Percentiles rank a stretch among this genome's conserved stretches.
phyloP scores from a whole-genome alignment of 92 coral and sea anemone genomes.

The Pocillopora meandrina region DNA sequence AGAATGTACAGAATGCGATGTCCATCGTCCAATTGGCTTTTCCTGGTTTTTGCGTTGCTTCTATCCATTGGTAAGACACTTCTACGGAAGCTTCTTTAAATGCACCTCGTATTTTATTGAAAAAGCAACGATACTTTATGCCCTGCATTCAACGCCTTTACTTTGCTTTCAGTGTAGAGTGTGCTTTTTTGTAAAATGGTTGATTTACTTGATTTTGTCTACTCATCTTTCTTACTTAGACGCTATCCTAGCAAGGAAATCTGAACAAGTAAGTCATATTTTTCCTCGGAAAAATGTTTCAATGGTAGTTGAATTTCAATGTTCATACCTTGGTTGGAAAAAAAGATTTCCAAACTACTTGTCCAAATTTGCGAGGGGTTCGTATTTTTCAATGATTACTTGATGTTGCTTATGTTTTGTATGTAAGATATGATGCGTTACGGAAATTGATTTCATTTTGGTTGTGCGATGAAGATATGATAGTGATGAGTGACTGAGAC shows the following conservation, averaged over 20 bases:
- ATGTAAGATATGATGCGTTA: too few species aligned
- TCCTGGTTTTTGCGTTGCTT: not conserved
- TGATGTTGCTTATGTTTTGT: too few species aligned
- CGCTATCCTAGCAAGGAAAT: not conserved
- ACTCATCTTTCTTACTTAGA: not conserved
- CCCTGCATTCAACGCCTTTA: too few species aligned
- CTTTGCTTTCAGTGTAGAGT: too few species aligned
- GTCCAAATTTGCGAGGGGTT: too few species aligned
- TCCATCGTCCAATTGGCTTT: not conserved
- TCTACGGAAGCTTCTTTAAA: not conserved
- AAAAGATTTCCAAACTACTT: not conserved
- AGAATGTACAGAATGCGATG: not conserved
- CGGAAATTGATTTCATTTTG: too few species aligned
- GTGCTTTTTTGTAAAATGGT: not conserved
- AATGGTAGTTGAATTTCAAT: not conserved
- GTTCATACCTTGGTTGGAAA: not conserved
- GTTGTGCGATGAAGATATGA: too few species aligned
- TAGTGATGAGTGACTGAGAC: too few species aligned
- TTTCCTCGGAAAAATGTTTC: not conserved
- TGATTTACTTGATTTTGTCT: not conserved
- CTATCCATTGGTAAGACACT: not conserved
- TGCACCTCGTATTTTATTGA: too few species aligned
- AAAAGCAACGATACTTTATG: too few species aligned
- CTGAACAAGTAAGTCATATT: constrained; percentile 7
- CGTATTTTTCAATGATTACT: too few species aligned